Base-by-base conservation (phyloP, 2,888 invertebrate genomes). In the Exephanes ischioxanthus region DNA sequence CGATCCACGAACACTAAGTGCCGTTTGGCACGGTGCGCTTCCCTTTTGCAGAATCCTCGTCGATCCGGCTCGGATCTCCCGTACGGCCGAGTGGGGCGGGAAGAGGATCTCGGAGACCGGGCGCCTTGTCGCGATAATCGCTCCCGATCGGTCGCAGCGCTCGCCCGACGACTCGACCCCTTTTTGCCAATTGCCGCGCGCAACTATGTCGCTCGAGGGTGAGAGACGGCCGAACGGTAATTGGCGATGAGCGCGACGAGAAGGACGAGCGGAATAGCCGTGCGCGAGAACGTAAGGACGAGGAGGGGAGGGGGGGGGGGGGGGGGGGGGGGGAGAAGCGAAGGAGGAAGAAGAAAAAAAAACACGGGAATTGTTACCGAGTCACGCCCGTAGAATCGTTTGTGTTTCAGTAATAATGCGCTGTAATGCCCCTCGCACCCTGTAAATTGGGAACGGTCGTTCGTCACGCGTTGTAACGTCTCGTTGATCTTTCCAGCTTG, bases 161-260 rank as follows among this genome's bases (percentile, higher is more conserved):
- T 78, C 77, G 58, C 67, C 80, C 67, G 51, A 37, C 48, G 51
- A 66, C 19, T 58, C 83, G 85, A 80, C 80, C 80, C 83, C 80
- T 83, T 83, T 86, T 86, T 86, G 83, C 83, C 80, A 77, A 83
- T 86, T 83, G 85, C 80, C 83, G 80, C 83, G 80, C 66, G 85
- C 75, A 82, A 86, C 83, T 80, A 80, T 83, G 85, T 86, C 85
- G 83, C 85, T 86, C 77, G 85, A 86, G 85, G 85, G 85, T 85
- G 85, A 85, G 85, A 82, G 82, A 86, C 85, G 85, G 77, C 73
- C 83, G 73, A 86, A 86, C 85, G 85, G 61, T 86, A 86, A 86
- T 86, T 86, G 83, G 89, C 87, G 90, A 90, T 89, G 90, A 90
- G 88, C 90, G 89, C 88, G 89, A 55, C 45, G 67, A 66, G 79